Percentiles rank a stretch among this genome's conserved stretches.
Conservation (phyloP, 2,113 vertebrate genomes). For the Edolisoma coerulescens region DNA sequence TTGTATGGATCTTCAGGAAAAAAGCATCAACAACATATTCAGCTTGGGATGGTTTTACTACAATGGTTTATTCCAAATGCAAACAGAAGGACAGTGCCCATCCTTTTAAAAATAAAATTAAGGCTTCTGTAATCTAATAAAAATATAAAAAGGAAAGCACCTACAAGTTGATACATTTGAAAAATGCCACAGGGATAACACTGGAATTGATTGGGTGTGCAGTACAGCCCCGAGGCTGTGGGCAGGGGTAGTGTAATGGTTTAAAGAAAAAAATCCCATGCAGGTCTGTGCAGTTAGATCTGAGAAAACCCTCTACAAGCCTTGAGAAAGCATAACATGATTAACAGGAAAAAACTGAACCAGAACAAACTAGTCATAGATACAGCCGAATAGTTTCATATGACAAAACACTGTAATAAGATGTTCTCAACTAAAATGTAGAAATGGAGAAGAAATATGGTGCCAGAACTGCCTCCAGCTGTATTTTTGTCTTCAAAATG, state of each 20-base stretch:
- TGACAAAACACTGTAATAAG: not conserved
- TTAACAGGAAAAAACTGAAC: not conserved
- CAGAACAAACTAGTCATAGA: not conserved
- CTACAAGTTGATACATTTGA: not conserved
- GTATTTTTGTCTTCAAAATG: conserved; percentile 18
- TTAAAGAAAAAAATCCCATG: not conserved
- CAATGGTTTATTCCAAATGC: not conserved
- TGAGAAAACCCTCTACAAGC: not conserved
- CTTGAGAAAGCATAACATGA: not conserved
- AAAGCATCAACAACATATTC: not conserved
- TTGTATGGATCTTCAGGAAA: not conserved
- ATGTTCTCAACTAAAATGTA: not conserved
- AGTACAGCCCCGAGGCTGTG: not conserved
- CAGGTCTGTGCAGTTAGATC: not conserved
- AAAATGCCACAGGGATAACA: not conserved
- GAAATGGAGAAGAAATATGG: not conserved
- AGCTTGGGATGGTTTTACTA: not conserved
- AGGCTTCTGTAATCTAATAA: not conserved
- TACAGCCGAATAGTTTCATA: not conserved
- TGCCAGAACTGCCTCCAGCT: not conserved
- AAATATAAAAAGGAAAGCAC: not conserved
- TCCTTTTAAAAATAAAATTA: not conserved
- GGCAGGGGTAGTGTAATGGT: not conserved
- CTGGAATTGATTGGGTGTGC: not conserved
- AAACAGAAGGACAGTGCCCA: not conserved